Percentiles rank a stretch among this genome's conserved stretches.
phyloP scores from a whole-genome alignment of 2,888 invertebrate species.

The Gortyna flavago region DNA sequence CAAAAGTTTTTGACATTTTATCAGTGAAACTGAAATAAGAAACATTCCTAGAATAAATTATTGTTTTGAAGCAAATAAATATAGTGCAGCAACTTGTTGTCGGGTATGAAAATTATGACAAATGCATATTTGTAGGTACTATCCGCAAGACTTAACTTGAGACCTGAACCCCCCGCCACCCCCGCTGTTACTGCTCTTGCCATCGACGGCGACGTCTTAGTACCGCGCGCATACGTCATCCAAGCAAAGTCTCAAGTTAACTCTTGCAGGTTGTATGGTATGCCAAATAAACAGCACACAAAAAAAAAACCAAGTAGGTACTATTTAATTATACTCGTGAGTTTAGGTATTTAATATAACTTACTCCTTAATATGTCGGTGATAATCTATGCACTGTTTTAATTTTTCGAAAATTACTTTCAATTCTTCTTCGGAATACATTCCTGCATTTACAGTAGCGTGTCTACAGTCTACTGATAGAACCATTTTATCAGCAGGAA shows the following conservation, averaged over 20 bases:
- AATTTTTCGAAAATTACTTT: constrained; percentile 24
- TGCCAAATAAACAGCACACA: background rate
- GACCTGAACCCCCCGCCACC: too few species aligned
- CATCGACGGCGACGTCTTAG: too few species aligned
- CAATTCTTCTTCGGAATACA: constrained; percentile 48
- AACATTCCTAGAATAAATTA: background rate
- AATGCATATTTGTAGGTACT: background rate
- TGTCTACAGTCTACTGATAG: background rate
- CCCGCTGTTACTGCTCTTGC: too few species aligned
- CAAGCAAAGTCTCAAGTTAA: background rate
- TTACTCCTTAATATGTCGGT: constrained; percentile 46
- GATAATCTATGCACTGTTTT: constrained; percentile 48
- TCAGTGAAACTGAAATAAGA: constrained; percentile 48
- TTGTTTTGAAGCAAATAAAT: background rate
- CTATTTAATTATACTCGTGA: too few species aligned
- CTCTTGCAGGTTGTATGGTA: background rate
- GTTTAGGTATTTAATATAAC: background rate
- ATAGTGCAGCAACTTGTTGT: background rate
- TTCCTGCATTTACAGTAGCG: background rate
- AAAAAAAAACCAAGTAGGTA: background rate
- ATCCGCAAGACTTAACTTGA: background rate
- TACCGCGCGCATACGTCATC: too few species aligned
- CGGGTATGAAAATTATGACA: background rate
- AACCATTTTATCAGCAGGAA: constrained; percentile 10
- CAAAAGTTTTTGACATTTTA: constrained; percentile 40